Percentiles rank a stretch among this genome's conserved stretches.
phyloP scores from a whole-genome alignment of 2,113 vertebrate species.

The Myotis lucifugus region DNA sequence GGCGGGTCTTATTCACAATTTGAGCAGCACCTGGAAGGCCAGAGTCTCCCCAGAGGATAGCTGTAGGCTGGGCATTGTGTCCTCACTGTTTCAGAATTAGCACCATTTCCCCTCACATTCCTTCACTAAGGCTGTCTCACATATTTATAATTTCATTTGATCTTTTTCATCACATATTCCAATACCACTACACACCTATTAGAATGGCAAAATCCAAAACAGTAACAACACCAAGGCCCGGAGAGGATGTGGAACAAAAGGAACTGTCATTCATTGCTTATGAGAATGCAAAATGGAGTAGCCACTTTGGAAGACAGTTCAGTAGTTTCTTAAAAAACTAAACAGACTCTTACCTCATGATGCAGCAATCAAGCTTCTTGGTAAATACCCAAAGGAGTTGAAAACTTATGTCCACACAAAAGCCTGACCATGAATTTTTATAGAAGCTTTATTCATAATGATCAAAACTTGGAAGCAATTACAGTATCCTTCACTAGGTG shows the following conservation, averaged over 20 bases:
- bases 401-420: background rate
- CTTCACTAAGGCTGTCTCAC: background rate
- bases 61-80: too few relatives aligned
- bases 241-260: background rate
- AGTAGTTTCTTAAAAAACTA: background rate
- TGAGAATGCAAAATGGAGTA: background rate
- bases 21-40: background rate
- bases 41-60: too few relatives aligned
- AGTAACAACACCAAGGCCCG: background rate
- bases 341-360: background rate
- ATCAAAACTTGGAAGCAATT: background rate
- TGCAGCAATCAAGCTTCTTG: background rate
- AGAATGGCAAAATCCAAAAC: background rate
- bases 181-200: background rate
- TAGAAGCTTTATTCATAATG: background rate
- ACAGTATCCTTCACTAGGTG: background rate
- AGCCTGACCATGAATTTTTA: background rate
- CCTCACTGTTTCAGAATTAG: background rate
- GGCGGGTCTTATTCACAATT: background rate
- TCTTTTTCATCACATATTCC: background rate
- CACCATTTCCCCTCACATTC: background rate
- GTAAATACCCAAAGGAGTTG: background rate
- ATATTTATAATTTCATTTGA: background rate
- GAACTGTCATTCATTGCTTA: accelerated
- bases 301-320: background rate